Conservation (phyloP, 1,140 invertebrate genomes). For the Antheraea mylitta region DNA sequence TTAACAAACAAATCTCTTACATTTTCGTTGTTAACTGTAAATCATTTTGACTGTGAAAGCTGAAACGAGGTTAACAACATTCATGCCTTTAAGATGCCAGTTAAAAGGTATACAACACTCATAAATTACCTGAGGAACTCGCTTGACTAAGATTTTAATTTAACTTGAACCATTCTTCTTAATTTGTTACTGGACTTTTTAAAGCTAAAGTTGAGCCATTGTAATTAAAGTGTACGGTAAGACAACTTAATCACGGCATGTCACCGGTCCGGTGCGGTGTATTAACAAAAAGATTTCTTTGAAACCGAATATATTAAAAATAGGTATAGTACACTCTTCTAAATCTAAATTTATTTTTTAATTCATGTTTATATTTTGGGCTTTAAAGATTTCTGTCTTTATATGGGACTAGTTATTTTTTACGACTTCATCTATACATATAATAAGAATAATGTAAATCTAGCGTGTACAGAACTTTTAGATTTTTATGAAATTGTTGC, state of each 20-base stretch:
- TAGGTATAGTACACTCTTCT: not conserved
- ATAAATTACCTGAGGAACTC: conserved; percentile 39
- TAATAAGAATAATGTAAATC: no score
- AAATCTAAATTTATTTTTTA: no score
- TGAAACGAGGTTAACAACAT: conserved; percentile 17
- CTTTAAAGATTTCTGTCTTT: no score
- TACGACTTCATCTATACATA: no score
- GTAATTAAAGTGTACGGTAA: conserved; percentile 6
- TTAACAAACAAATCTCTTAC: not conserved
- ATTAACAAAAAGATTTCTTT: not conserved
- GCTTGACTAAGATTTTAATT: conserved; percentile 57
- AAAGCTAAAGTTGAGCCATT: conserved; percentile 31
- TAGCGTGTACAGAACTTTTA: no score
- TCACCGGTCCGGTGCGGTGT: not conserved
- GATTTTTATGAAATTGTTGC: no score
- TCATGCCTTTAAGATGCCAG: conserved; percentile 15
- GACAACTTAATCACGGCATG: conserved; percentile 5
- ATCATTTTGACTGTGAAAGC: conserved; percentile 21
- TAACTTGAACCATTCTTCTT: conserved; percentile 65
- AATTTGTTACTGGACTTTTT: conserved; percentile 60
- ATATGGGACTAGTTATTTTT: no score
- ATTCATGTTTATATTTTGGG: no score
- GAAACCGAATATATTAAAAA: not conserved
- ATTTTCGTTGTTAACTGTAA: conserved; percentile 17
- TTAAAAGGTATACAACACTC: conserved; percentile 45